Evolutionary conservation across 2,797 vertebrate genomes (phyloP).

Genomic region (Lacerta viridis): DNA sequence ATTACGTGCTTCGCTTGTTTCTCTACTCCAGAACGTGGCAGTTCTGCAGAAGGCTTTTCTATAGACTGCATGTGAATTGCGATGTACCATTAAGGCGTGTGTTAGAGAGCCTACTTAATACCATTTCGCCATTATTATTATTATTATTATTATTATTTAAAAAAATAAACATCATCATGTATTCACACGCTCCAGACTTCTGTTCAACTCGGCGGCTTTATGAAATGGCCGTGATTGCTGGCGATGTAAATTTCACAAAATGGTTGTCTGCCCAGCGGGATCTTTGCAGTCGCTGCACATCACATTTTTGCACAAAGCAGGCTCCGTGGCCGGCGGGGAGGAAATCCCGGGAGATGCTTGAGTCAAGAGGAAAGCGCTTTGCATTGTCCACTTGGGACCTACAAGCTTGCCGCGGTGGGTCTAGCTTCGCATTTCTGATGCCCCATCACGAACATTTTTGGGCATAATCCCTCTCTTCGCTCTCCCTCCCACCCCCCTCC

Average conservation of each 20-base stretch:
- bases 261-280: background rate
- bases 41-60: background rate
- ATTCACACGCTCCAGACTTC: background rate
- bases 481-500: background rate
- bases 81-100: background rate
- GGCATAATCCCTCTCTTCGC: background rate
- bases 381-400: too few species aligned
- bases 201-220: background rate
- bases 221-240: slow-evolving; percentile 21
- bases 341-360: too few species aligned
- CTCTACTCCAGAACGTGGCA: background rate
- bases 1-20: background rate
- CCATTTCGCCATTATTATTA: too few species aligned
- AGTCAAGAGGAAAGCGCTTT: too few species aligned
- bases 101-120: background rate
- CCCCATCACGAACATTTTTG: background rate
- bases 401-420: background rate
- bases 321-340: too few species aligned
- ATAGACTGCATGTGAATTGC: background rate
- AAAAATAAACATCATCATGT: background rate
- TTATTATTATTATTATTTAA: too few species aligned
- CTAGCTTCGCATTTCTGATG: background rate
- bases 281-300: too few species aligned
- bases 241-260: background rate
- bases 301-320: background rate